Percentiles rank a stretch among this genome's conserved stretches.
Conservation (phyloP, 2,113 vertebrate genomes). For the Tragulus kanchil region DNA sequence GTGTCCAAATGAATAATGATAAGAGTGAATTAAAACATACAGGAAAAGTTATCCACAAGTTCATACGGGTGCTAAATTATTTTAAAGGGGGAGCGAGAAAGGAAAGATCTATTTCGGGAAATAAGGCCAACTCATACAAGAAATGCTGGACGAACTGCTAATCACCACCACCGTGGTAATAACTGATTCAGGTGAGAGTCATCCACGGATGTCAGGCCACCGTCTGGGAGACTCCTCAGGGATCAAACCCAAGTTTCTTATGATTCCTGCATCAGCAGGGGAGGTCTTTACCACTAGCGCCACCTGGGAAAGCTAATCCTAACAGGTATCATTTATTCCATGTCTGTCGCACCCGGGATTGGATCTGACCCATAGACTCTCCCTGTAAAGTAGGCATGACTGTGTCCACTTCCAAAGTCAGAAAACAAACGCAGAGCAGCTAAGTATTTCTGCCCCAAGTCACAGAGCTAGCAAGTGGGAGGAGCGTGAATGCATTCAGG, state of each 20-base stretch:
- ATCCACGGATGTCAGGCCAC: not conserved
- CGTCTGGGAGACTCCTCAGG: not conserved
- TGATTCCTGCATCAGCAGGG: too few species aligned
- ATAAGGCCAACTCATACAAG: not conserved
- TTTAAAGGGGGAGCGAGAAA: not conserved
- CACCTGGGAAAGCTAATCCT: not conserved
- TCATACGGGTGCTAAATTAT: not conserved
- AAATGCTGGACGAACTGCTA: not conserved
- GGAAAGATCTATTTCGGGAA: not conserved
- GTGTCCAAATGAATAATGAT: not conserved
- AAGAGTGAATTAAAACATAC: not conserved
- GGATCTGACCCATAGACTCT: not conserved
- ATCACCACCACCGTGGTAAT: not conserved
- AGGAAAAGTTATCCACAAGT: not conserved
- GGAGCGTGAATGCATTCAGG: accelerated
- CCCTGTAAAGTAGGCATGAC: accelerated
- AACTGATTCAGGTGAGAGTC: not conserved
- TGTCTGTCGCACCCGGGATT: not conserved
- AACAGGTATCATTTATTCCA: too few species aligned
- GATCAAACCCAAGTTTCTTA: too few species aligned
- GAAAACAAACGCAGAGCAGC: not conserved
- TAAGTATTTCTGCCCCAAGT: not conserved
- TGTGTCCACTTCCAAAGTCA: not conserved
- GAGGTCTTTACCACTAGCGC: too few species aligned
- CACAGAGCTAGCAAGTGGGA: not conserved